Evolutionary conservation across 2,113 vertebrate species (phyloP).

Genomic region (Leptosomus discolor): DNA sequence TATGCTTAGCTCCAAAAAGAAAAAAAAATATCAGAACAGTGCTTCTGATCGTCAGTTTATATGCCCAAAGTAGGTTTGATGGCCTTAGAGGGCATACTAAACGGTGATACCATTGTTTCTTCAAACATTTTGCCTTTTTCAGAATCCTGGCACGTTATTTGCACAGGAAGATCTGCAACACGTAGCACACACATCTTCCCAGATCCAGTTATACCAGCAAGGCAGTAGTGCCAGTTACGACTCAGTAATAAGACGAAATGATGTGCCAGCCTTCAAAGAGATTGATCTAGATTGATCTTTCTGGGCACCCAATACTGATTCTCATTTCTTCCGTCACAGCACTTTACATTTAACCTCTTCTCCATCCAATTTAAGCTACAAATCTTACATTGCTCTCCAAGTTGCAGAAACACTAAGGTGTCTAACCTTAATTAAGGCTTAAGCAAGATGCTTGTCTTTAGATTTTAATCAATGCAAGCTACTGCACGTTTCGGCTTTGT

Average conservation of each 20-base stretch:
- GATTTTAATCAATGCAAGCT: constrained; percentile 14
- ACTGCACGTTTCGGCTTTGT: neutral
- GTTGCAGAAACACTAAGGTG: neutral
- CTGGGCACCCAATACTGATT: neutral
- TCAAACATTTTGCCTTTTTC: neutral
- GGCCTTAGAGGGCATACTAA: neutral
- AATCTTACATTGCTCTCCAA: neutral
- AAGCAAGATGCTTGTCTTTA: constrained; percentile 2
- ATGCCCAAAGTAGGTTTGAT: neutral
- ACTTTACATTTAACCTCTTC: neutral
- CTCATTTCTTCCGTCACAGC: neutral
- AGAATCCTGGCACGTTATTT: neutral
- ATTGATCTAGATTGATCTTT: neutral
- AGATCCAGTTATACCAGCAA: neutral
- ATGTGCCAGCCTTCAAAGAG: neutral
- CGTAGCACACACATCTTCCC: neutral
- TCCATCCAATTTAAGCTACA: neutral
- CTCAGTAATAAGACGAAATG: neutral
- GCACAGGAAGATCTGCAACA: neutral
- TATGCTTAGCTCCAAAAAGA: neutral
- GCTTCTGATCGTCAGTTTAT: neutral
- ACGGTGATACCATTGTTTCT: neutral
- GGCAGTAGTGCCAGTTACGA: neutral
- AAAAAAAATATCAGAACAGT: neutral
- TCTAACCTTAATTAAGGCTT: constrained; percentile 20